phyloP scores from a whole-genome alignment of 2,113 vertebrate genomes.

The Caretta caretta region DNA sequence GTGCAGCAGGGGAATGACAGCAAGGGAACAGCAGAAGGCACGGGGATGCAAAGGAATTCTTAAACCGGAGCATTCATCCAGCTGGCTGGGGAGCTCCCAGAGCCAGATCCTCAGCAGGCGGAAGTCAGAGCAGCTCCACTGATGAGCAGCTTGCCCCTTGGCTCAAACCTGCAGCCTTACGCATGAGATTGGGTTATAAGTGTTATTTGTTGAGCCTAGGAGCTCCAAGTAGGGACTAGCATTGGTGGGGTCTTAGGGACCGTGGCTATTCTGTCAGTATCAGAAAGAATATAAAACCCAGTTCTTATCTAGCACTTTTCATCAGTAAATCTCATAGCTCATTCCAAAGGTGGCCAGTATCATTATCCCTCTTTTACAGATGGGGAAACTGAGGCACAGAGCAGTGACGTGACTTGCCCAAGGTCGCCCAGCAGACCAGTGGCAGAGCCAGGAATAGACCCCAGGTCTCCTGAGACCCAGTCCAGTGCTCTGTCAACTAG shows the following conservation, averaged over 20 bases:
- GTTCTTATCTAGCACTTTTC: neutral
- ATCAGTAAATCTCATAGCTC: neutral
- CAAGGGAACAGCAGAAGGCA: neutral
- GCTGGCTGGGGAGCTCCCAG: neutral
- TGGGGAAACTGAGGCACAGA: neutral
- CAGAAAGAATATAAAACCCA: neutral
- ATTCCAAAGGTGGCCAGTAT: neutral
- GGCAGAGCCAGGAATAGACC: neutral
- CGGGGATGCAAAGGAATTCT: neutral
- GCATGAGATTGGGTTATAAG: neutral
- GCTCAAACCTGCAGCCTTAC: neutral
- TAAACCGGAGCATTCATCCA: neutral
- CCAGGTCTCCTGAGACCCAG: neutral
- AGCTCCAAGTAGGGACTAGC: neutral
- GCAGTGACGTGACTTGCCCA: neutral
- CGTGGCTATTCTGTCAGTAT: neutral
- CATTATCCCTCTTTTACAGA: neutral
- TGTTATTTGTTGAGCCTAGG: neutral
- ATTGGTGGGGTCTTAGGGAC: neutral
- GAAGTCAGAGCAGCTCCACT: neutral
- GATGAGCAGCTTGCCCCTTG: neutral
- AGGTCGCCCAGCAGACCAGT: neutral
- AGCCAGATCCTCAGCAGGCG: neutral
- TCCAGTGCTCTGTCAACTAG: neutral
- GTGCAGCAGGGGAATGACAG: neutral